Evolutionary conservation across 1,140 invertebrate genomes (phyloP), one percentile per base, ranked within the genome.

Genomic region (Acromyrmex heyeri): DNA sequence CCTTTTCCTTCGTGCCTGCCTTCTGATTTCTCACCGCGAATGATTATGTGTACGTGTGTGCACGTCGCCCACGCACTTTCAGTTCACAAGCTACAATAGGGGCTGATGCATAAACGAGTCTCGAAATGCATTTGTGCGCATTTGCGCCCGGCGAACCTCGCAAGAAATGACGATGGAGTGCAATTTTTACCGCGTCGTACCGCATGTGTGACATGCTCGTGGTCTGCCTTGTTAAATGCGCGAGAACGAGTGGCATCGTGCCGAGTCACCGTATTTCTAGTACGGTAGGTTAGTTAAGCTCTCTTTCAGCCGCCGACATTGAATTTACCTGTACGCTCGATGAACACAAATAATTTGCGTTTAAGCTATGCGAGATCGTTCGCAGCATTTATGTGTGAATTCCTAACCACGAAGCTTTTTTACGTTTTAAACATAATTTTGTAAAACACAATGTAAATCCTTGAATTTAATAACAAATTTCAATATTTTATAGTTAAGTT

Each of bases 261-360:
- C n/a, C 70, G 70, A 73, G 67, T 69, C 86, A 85, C 72, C 78
- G 78, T 89, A 75, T 89, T 87, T 88, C 78, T 79, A 82, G 83
- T 91, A 86, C 87, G 90, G 91, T 91, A 93, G 91, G 92, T 93
- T 93, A 92, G 91, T 93, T 93, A 93, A 92, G 90, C 86, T 86
- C 89, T 91, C 90, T 89, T 92, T 92, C 91, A 91, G 70, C 67
- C 72, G 59, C 59, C 70, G 18, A 38, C 76, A 79, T 65, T 88
- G 64, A 88, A 90, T 70, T 79, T 61, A 82, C 85, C 27, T 24
- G 73, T 65, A 59, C 65, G 67, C 67, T 69, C 81, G 70, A 65
- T n/a, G 69, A 72, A 92, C 87, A 86, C 91, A 91, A 94, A 93
- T 93, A 93, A 92, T 93, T 69, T 88, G 91, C 88, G 70, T 78